Conservation (phyloP, 2,113 vertebrate species). For the Coracopsis vasa region DNA sequence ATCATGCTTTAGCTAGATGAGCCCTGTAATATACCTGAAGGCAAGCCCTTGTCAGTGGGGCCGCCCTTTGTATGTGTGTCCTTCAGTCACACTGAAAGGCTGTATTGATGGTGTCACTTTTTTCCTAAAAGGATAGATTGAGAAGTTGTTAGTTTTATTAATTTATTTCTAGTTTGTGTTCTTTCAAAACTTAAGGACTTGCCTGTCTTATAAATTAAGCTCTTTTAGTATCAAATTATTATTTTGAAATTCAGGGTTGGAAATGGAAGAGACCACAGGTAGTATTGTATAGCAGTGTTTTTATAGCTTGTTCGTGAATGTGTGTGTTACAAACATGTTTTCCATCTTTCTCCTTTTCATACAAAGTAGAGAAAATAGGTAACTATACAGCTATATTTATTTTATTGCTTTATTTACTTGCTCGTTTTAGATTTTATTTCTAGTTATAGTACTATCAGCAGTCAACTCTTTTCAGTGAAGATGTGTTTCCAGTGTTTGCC, state of each 20-base stretch:
- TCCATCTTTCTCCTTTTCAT: background rate
- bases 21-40: background rate
- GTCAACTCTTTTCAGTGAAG: background rate
- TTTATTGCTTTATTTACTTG: background rate
- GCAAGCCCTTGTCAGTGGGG: background rate
- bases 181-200: background rate
- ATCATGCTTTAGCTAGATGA: background rate
- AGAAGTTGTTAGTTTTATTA: background rate
- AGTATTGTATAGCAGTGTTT: background rate
- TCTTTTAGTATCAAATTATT: background rate
- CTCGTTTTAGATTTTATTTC: background rate
- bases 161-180: background rate
- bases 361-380: background rate
- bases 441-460: background rate
- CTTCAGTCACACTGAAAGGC: background rate
- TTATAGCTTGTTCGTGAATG: background rate
- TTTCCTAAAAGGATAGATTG: background rate
- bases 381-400: background rate
- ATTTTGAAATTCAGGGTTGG: background rate
- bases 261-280: background rate
- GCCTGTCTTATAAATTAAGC: background rate
- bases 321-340: background rate
- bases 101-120: background rate
- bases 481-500: background rate
- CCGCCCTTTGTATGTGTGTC: background rate